A percentile compares a stretch with the other conserved stretches of the same genome.
Conservation (phyloP, 2,888 invertebrate species). For the Noctua comes region DNA sequence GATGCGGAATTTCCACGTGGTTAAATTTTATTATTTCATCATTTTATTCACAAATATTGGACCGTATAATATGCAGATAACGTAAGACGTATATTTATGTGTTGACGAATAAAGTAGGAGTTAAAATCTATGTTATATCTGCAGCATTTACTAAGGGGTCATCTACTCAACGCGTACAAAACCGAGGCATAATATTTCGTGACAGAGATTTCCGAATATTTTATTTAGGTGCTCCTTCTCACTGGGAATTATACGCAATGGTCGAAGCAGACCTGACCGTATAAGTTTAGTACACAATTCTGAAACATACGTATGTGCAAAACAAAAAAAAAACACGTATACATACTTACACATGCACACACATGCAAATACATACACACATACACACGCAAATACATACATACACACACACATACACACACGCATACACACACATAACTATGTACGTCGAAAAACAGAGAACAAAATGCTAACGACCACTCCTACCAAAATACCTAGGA, state of each 20-base stretch:
- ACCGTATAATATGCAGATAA: constrained; percentile 58
- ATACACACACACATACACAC: too few species aligned
- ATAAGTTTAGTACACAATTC: not conserved
- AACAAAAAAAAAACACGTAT: too few species aligned
- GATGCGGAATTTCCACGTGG: constrained; percentile 60
- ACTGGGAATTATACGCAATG: constrained; percentile 11
- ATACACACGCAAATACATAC: too few species aligned
- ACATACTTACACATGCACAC: too few species aligned
- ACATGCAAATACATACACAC: too few species aligned
- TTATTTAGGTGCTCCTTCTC: constrained; percentile 5
- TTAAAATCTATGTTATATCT: constrained; percentile 31
- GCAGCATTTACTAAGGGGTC: constrained; percentile 11
- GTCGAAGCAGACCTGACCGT: not conserved
- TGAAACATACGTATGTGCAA: not conserved
- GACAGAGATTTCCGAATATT: not conserved
- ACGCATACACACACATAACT: too few species aligned
- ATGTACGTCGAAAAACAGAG: constrained; percentile 12
- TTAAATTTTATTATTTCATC: constrained; percentile 66
- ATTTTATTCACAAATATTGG: constrained; percentile 57
- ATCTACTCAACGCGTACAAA: constrained; percentile 32
- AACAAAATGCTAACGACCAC: constrained; percentile 55
- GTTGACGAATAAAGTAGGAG: constrained; percentile 30
- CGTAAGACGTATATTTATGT: constrained; percentile 43
- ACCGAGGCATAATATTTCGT: constrained; percentile 19
- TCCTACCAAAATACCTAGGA: constrained; percentile 41